Percentiles rank a stretch among this genome's conserved stretches.
Evolutionary conservation across 1,140 invertebrate species (phyloP).

Genomic region (Leptinotarsa lineolata): DNA sequence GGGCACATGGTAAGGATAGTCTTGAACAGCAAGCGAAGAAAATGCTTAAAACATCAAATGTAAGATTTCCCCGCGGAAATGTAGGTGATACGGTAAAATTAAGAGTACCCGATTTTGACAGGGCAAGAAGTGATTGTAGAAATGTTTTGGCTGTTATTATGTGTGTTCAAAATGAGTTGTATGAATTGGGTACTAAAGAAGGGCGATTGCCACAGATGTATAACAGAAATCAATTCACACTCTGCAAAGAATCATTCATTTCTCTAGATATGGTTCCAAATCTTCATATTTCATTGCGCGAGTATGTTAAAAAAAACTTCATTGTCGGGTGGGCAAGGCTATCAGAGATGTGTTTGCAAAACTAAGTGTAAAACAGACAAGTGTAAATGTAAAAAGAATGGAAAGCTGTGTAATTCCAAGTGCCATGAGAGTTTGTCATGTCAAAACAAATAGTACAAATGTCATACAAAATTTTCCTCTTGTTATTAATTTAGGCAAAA

Average conservation of each 20-base stretch:
- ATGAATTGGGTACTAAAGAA: slow-evolving; percentile 33
- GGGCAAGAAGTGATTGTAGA: slow-evolving; percentile 35
- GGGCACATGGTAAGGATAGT: no score
- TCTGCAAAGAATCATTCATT: slow-evolving; percentile 33
- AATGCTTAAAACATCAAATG: slow-evolving; percentile 12
- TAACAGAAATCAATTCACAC: slow-evolving; percentile 36
- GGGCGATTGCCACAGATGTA: slow-evolving; percentile 35
- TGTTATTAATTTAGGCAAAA: no score
- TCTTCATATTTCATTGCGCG: slow-evolving; percentile 29
- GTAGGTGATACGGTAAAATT: slow-evolving; percentile 31
- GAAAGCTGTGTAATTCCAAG: no score
- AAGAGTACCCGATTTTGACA: slow-evolving; percentile 34
- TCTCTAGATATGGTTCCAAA: slow-evolving; percentile 30
- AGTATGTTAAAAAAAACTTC: slow-evolving; percentile 30
- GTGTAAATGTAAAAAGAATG: no score
- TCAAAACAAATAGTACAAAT: no score
- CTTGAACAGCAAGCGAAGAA: slow-evolving; percentile 18
- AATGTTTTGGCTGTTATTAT: slow-evolving; percentile 34
- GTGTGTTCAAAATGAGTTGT: slow-evolving; percentile 26
- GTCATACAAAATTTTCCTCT: no score
- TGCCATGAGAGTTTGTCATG: no score
- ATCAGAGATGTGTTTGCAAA: slow-evolving; percentile 31
- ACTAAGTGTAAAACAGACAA: slow-evolving; percentile 33
- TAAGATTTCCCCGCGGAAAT: slow-evolving; percentile 2
- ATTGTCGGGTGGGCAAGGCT: slow-evolving; percentile 25